Percentiles rank a stretch among this genome's conserved stretches.
These are phyloP conservation scores for Hirudo medicinalis DNA, from an alignment of 1,140 invertebrate genomes.

Conservation along the genomic window DNA sequence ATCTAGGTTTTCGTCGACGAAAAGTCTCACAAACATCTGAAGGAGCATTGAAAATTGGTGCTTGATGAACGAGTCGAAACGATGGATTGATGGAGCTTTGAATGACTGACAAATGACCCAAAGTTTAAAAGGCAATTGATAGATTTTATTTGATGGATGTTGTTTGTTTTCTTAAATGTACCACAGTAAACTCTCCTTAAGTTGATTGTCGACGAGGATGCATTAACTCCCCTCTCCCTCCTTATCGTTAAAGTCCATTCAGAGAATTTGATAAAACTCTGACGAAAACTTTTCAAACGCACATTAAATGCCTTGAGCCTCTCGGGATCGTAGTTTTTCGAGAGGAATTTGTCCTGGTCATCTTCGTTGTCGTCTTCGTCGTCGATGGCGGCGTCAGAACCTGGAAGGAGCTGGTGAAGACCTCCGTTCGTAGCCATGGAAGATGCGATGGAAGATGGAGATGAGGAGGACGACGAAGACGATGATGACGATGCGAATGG, in stretches of 20 bases:
- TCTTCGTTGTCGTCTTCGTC: conserved; percentile 72
- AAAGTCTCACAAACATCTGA: conserved; percentile 91
- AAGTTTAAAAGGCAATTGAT: background rate
- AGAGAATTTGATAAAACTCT: conserved; percentile 1
- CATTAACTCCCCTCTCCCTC: too few species aligned
- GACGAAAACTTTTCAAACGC: conserved; percentile 39
- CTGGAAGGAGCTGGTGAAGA: too few species aligned
- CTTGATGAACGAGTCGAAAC: background rate
- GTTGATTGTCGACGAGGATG: background rate
- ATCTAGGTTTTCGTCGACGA: conserved; percentile 91
- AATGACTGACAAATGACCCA: conserved; percentile 22
- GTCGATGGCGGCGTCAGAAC: conserved; percentile 41
- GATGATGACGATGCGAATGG: too few species aligned
- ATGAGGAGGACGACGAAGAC: too few species aligned
- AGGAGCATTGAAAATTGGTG: background rate
- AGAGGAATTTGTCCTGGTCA: conserved; percentile 71
- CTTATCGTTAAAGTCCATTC: background rate
- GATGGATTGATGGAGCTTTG: background rate
- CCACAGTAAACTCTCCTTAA: background rate
- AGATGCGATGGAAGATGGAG: too few species aligned
- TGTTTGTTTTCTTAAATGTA: conserved; percentile 5
- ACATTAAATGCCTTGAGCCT: conserved; percentile 93
- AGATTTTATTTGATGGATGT: background rate
- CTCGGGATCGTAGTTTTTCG: conserved; percentile 72
- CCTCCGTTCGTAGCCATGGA: too few species aligned